Evolutionary conservation across 2,113 vertebrate genomes (phyloP).

Genomic region (Glaucomys volans): DNA sequence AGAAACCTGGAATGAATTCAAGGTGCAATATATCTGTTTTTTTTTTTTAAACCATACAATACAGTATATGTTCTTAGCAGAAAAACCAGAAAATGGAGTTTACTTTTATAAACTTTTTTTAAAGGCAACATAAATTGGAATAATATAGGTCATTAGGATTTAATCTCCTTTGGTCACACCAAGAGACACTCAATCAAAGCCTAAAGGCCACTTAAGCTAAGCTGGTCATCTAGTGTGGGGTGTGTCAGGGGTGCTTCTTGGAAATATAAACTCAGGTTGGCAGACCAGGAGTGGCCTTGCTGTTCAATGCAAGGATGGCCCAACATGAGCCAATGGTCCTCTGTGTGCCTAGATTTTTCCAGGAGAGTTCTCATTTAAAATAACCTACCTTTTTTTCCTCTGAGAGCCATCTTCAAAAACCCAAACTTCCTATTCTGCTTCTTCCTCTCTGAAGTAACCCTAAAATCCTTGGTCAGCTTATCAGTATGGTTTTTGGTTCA

Average conservation of each 20-base stretch:
- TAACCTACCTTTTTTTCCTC: neutral
- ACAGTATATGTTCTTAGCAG: neutral
- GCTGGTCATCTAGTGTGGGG: neutral
- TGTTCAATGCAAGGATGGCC: neutral
- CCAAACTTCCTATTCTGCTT: neutral
- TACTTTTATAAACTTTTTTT: neutral
- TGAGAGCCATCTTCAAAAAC: neutral
- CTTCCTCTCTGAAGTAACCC: neutral
- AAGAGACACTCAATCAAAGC: neutral
- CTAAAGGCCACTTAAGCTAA: neutral
- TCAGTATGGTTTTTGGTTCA: neutral
- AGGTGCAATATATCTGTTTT: neutral
- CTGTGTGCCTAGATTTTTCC: neutral
- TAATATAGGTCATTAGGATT: neutral
- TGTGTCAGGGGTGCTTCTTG: neutral
- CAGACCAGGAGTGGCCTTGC: neutral
- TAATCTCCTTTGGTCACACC: neutral
- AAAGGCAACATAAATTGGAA: neutral
- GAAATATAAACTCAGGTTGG: neutral
- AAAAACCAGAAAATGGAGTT: conserved; percentile 26
- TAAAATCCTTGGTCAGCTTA: no score
- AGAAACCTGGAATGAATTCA: neutral
- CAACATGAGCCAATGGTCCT: neutral
- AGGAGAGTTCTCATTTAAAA: neutral
- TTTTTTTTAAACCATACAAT: neutral